Percentiles rank a stretch among this genome's conserved stretches.
Conservation (phyloP, 2,797 vertebrate genomes). For the Cichlasoma orientale region DNA sequence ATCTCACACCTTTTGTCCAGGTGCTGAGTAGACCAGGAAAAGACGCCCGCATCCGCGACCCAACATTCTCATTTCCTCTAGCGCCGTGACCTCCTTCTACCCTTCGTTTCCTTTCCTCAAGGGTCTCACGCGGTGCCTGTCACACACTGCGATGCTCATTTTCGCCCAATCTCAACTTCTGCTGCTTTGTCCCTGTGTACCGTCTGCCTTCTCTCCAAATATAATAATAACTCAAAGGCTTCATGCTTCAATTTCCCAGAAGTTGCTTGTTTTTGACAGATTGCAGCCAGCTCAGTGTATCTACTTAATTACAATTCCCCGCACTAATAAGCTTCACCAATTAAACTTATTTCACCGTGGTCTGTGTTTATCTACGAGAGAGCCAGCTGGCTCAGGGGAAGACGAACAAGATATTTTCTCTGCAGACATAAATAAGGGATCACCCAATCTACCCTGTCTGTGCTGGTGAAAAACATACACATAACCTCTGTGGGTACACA, state of each 20-base stretch:
- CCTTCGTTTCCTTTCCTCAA: background rate
- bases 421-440: conserved; percentile 28
- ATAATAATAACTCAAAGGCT: background rate
- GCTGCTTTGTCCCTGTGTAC: background rate
- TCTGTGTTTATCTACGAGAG: conserved; percentile 6
- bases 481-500: background rate
- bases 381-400: background rate
- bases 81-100: background rate
- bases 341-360: conserved; percentile 21
- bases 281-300: background rate
- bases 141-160: conserved; percentile 18
- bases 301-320: conserved; percentile 5
- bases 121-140: conserved; percentile 4
- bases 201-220: background rate
- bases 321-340: background rate
- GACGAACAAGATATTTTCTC: background rate
- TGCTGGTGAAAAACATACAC: background rate
- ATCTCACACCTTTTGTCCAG: background rate
- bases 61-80: background rate
- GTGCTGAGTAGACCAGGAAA: background rate
- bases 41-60: background rate
- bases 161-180: conserved; percentile 18
- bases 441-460: background rate
- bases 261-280: conserved; percentile 16
- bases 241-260: background rate